Evolutionary conservation across 2,888 invertebrate species (phyloP), one percentile per base, ranked within the genome.

Genomic region (Apantesis nais): DNA sequence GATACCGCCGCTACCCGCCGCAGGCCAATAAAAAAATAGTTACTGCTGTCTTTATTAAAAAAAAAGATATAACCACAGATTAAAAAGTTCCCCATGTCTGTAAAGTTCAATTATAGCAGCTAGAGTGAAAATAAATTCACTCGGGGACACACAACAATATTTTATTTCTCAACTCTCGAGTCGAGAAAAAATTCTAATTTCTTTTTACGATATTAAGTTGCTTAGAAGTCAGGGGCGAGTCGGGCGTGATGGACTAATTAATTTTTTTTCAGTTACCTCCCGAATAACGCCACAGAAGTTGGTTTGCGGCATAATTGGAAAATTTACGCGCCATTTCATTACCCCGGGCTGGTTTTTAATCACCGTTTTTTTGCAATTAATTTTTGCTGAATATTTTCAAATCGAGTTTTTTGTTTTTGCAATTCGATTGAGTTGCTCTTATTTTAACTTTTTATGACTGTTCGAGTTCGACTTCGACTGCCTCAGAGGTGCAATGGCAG

Each of bases 281-380:
- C 86, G 82, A 86, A 88, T 75, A 74, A 74, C 77, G 70, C 71
- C 71, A 41, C 68, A 82, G 83, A 86, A 85, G 87, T 83, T 85
- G 86, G 86, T 86, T 89, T 88, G 90, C 87, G 91, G 89, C 89
- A 88, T 90, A 92, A 93, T 92, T 91, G 86, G 80, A 77, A 86
- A 92, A 92, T 92, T 93, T 90, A 90, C 89, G 86, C 85, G 81
- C 83, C 86, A 81, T 90, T 92, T 93, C 89, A 92, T 92, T 90
- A 89, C 89, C 83, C 84, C 78, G 75, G 82, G 88, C 82, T 77
- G 86, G 85, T 85, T 88, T 88, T 89, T 88, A 91, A 90, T 90
- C 85, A 89, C 86, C 86, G 88, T 88, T 87, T 87, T 88, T 88
- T 75, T 70, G 64, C 69, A 64, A 77, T 82, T 79, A 74, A 79